Conservation (phyloP, 1,140 invertebrate species). For the Bombus huntii region DNA sequence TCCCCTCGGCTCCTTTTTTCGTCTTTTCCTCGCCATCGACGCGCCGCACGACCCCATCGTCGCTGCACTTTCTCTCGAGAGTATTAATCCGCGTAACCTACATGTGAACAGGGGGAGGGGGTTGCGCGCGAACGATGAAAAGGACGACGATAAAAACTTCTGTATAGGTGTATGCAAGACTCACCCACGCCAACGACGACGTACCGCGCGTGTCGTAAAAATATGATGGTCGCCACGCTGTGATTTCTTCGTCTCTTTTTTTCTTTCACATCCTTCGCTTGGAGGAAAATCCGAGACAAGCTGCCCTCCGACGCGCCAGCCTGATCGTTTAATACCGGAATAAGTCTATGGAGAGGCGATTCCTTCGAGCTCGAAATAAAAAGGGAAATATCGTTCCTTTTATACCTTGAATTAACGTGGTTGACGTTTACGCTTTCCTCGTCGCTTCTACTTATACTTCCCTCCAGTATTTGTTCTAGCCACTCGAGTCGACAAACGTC, state of each 20-base stretch:
- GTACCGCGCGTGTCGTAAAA: constrained; percentile 31
- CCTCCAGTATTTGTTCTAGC: too few species aligned
- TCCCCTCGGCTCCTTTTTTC: background rate
- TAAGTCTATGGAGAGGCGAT: constrained; percentile 4
- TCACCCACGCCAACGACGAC: constrained; percentile 12
- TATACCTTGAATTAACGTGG: background rate
- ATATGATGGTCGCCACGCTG: constrained; percentile 15
- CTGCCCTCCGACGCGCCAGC: background rate
- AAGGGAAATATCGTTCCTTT: background rate
- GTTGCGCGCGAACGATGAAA: constrained; percentile 18
- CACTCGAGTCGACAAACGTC: background rate
- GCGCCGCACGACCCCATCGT: background rate
- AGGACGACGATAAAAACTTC: constrained; percentile 37
- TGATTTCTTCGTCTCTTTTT: background rate
- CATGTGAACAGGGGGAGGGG: background rate
- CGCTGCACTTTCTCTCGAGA: constrained; percentile 19
- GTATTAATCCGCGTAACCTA: constrained; percentile 51
- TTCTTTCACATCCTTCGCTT: too few species aligned
- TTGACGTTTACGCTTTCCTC: background rate
- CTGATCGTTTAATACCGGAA: constrained; percentile 17
- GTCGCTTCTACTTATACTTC: background rate
- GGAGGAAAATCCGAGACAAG: constrained; percentile 4
- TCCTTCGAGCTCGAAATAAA: background rate
- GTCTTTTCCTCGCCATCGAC: background rate
- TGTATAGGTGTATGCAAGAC: constrained; percentile 18